A percentile compares a stretch with the other conserved stretches of the same genome.
These are phyloP conservation scores for Acrocephalus kingi DNA, from an alignment of 2,113 vertebrate genomes.

Conservation along the genomic window DNA sequence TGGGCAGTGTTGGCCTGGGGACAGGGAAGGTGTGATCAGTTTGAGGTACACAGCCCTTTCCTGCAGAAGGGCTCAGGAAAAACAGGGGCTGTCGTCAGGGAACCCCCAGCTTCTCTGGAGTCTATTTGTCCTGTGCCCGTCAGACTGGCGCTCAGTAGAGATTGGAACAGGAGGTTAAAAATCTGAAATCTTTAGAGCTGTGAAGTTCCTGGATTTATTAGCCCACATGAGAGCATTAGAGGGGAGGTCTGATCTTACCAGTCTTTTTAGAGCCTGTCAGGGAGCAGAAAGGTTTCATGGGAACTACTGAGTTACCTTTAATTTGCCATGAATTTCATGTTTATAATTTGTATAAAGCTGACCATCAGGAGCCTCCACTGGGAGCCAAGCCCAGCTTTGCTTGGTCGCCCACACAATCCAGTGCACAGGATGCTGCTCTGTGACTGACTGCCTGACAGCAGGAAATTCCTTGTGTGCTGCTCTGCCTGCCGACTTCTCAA, in stretches of 20 bases:
- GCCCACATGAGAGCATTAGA: not conserved
- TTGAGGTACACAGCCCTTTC: no score
- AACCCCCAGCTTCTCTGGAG: not conserved
- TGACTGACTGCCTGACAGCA: not conserved
- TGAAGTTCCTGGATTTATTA: conserved; percentile 32
- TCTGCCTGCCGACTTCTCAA: not conserved
- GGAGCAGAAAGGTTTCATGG: not conserved
- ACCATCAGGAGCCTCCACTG: not conserved
- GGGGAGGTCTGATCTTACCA: conserved; percentile 4
- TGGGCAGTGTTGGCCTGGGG: accelerated
- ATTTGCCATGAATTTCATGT: not conserved
- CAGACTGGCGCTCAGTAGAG: not conserved
- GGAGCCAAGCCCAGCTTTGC: not conserved
- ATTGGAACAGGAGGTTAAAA: conserved; percentile 7
- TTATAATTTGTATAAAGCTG: not conserved
- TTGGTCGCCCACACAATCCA: not conserved
- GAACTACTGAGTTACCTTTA: not conserved
- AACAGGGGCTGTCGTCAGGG: accelerated
- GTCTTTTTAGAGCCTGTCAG: conserved; percentile 44
- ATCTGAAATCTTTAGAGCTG: conserved; percentile 34
- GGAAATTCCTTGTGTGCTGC: not conserved
- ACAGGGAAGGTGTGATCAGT: not conserved
- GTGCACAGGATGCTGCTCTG: not conserved
- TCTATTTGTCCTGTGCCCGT: not conserved
- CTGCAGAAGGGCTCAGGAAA: not conserved